These are phyloP conservation scores for Megalopta genalis DNA, from an alignment of 1,140 invertebrate genomes.

Conservation along the genomic window DNA sequence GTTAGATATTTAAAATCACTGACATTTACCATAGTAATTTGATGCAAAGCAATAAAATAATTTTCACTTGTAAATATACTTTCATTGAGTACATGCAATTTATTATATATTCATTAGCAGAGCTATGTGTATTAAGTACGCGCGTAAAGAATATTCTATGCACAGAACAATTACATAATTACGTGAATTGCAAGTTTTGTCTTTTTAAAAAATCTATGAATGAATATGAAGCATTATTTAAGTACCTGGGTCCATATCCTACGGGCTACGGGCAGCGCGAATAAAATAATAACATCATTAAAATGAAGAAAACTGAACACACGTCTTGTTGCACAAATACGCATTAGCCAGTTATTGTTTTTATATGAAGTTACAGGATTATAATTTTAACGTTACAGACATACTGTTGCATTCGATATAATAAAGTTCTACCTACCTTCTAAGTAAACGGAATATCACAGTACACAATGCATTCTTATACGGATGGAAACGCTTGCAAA, in stretches of 20 bases:
- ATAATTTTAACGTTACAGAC: conserved; percentile 9
- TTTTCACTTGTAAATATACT: neutral
- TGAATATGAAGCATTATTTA: neutral
- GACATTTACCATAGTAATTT: neutral
- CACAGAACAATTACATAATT: neutral
- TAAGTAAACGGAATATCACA: conserved; percentile 14
- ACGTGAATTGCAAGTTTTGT: neutral
- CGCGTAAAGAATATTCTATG: neutral
- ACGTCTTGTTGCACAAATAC: neutral
- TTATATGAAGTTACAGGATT: conserved; percentile 42
- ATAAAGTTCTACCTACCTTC: conserved; percentile 23
- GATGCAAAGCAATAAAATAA: neutral
- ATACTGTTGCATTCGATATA: neutral
- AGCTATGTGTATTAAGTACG: neutral
- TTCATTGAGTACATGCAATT: neutral
- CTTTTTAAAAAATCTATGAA: neutral
- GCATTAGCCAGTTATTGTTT: conserved; percentile 24
- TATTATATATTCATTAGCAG: neutral
- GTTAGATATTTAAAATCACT: neutral
- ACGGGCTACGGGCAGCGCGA: conserved; percentile 51
- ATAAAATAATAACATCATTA: conserved; percentile 17
- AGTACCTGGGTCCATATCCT: conserved; percentile 74
- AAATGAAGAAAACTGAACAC: neutral
- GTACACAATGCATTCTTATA: neutral
- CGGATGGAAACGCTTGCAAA: conserved; percentile 37